Evolutionary conservation across 92 coral and sea anemone genomes (phyloP).

Genomic region (Palythoa grandiflora): DNA sequence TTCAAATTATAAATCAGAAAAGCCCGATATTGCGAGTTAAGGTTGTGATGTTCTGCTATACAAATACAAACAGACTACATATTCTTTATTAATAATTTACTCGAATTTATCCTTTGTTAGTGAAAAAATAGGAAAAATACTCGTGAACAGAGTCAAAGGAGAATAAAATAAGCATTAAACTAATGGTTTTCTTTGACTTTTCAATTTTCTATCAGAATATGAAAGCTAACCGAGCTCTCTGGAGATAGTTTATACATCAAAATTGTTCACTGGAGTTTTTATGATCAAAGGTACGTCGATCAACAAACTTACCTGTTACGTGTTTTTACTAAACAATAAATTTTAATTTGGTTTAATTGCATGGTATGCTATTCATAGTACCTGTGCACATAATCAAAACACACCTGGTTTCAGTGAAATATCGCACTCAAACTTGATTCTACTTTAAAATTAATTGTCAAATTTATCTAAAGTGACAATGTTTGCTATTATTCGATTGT

Average conservation of each 20-base stretch:
- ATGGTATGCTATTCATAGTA: constrained; percentile 40
- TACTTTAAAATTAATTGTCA: background rate
- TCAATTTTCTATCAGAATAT: background rate
- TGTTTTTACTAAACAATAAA: background rate
- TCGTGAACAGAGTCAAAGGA: background rate
- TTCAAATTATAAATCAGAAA: background rate
- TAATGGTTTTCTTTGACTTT: background rate
- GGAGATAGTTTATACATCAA: background rate
- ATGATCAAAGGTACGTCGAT: too few species aligned
- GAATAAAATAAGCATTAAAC: background rate
- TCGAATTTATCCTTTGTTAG: constrained; percentile 53
- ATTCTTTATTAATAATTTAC: constrained; percentile 59
- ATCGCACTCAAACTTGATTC: background rate
- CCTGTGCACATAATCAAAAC: constrained; percentile 25
- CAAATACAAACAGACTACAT: constrained; percentile 47
- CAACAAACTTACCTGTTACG: background rate
- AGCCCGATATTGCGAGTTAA: too few species aligned
- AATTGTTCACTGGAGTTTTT: background rate
- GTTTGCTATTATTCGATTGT: background rate
- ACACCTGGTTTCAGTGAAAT: background rate
- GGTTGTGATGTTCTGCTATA: constrained; percentile 29
- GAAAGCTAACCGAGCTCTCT: background rate
- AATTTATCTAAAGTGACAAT: background rate
- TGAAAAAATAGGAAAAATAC: background rate
- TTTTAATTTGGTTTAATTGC: background rate